Evolutionary conservation across 1,140 invertebrate species (phyloP).

Genomic region (Papilio polytes): DNA sequence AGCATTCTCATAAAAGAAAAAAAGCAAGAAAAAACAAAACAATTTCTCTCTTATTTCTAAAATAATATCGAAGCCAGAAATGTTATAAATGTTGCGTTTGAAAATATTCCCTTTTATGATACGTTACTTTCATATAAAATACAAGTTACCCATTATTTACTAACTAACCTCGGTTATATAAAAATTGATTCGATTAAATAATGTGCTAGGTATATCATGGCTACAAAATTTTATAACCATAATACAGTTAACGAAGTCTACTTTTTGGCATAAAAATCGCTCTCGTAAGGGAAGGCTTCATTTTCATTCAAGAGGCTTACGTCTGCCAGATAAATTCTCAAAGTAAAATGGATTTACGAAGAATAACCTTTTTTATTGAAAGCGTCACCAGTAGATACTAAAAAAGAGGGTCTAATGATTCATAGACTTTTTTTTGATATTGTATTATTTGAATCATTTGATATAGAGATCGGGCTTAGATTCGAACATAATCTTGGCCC

Average conservation of each 20-base stretch:
- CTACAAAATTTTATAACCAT: conserved; percentile 7
- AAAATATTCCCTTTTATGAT: not conserved
- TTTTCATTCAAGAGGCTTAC: conserved; percentile 29
- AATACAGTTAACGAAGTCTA: conserved; percentile 19
- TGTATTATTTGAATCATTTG: conserved; percentile 1
- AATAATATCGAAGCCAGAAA: not conserved
- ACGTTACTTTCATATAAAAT: not conserved
- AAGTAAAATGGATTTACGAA: conserved; percentile 28
- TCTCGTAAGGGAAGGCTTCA: conserved; percentile 24
- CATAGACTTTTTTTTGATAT: conserved; percentile 17
- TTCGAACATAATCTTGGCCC: no score
- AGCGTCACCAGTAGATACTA: conserved; percentile 28
- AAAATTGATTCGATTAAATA: not conserved
- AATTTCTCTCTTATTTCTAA: not conserved
- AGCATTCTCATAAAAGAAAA: not conserved
- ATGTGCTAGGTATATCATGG: not conserved
- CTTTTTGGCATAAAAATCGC: conserved; percentile 29
- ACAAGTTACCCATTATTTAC: not conserved
- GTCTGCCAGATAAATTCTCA: conserved; percentile 27
- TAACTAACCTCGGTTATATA: not conserved
- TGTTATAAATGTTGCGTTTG: not conserved
- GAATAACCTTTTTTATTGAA: conserved; percentile 28
- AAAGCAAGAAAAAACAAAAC: not conserved
- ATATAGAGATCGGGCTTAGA: not conserved
- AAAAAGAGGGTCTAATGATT: conserved; percentile 26